phyloP scores from a whole-genome alignment of 2,888 invertebrate species.

The Cryptus viduatorius region DNA sequence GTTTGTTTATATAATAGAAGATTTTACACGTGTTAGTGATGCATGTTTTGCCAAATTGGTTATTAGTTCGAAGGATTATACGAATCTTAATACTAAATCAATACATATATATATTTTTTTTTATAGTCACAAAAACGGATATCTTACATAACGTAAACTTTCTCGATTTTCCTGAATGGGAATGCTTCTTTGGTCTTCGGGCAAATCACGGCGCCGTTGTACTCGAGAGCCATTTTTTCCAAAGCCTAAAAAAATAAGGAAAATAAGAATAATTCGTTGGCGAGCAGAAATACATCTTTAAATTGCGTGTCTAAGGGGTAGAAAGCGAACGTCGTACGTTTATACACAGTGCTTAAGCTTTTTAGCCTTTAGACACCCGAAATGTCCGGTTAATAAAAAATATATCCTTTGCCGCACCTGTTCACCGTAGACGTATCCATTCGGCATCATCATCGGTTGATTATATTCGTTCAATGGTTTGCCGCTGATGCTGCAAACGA shows the following conservation, averaged over 20 bases:
- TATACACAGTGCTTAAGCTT: no score
- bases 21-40: conserved; percentile 68
- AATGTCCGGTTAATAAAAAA: neutral
- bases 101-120: conserved; percentile 57
- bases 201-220: conserved; percentile 96
- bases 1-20: conserved; percentile 63
- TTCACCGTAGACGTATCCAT: conserved; percentile 98
- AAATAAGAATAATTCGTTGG: conserved; percentile 25
- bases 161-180: conserved; percentile 96
- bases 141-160: conserved; percentile 98
- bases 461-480: conserved; percentile 98
- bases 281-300: no score
- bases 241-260: conserved; percentile 89
- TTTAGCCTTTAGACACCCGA: no score
- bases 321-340: no score
- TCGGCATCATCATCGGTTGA: conserved; percentile 99
- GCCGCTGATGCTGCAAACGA: conserved; percentile 96
- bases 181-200: conserved; percentile 97
- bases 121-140: conserved; percentile 35
- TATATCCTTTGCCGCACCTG: conserved; percentile 86
- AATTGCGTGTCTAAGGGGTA: no score
- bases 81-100: conserved; percentile 54
- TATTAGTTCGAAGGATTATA: conserved; percentile 59
- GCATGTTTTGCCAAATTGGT: conserved; percentile 52
- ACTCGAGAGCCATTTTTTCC: conserved; percentile 95